These are phyloP conservation scores for Blastomussa wellsi DNA, from an alignment of 92 coral and sea anemone species.

Conservation along the genomic window DNA sequence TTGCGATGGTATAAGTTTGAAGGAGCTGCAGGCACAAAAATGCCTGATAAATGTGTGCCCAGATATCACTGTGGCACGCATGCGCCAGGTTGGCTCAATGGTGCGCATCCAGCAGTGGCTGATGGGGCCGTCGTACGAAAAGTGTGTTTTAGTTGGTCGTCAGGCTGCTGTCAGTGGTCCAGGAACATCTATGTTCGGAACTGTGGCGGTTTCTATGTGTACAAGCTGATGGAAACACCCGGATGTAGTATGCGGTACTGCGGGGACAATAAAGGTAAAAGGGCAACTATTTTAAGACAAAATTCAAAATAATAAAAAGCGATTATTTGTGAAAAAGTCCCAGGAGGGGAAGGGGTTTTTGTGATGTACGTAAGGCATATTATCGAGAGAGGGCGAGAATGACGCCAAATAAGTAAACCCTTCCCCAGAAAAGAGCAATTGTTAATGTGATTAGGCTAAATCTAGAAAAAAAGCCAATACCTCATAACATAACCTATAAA, in stretches of 20 bases:
- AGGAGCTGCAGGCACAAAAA: constrained; percentile 9
- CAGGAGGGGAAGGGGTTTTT: no score
- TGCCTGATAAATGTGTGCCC: background rate
- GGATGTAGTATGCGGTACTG: background rate
- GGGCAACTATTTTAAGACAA: no score
- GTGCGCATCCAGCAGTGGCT: constrained; percentile 6
- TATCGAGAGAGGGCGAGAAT: no score
- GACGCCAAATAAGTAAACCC: no score
- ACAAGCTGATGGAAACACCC: background rate
- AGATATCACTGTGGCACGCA: constrained; percentile 10
- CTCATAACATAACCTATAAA: no score
- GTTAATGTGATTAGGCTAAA: no score
- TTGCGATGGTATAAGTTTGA: background rate
- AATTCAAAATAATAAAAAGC: background rate
- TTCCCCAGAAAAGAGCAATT: no score
- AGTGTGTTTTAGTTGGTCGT: constrained; percentile 1
- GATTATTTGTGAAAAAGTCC: no score
- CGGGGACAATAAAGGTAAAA: constrained; percentile 9
- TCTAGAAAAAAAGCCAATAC: no score
- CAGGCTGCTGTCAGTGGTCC: background rate
- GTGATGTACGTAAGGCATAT: no score
- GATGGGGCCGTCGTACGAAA: background rate
- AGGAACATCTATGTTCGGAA: background rate
- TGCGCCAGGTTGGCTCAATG: constrained; percentile 16
- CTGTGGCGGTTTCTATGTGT: constrained; percentile 1